Percentiles rank a stretch among this genome's conserved stretches.
Conservation (phyloP, 2,797 vertebrate genomes). For the Cossypha heuglini region DNA sequence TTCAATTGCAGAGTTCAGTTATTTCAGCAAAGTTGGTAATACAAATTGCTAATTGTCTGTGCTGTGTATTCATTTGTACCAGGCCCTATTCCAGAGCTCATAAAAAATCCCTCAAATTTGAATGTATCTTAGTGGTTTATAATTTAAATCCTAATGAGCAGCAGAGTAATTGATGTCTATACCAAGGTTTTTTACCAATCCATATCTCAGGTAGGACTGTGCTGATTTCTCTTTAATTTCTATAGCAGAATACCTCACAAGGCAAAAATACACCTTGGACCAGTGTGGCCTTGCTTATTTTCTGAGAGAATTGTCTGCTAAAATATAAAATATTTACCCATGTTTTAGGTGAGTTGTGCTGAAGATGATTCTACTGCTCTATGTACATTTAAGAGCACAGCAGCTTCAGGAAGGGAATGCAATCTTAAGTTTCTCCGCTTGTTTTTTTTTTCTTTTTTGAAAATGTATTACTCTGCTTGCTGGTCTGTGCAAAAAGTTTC, state of each 20-base stretch:
- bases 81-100: not conserved
- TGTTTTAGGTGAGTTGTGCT: not conserved
- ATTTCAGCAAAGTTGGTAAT: not conserved
- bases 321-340: not conserved
- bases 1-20: not conserved
- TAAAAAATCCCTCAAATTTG: not conserved
- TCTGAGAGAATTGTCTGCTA: not conserved
- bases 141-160: not conserved
- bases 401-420: not conserved
- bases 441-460: not conserved
- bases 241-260: rapidly evolving
- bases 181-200: not conserved
- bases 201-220: rapidly evolving
- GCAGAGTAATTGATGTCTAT: not conserved
- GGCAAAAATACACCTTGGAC: not conserved
- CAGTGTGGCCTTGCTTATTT: not conserved
- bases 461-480: not conserved
- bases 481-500: not conserved
- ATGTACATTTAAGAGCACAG: rapidly evolving
- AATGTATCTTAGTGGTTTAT: not conserved
- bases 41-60: not conserved
- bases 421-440: not conserved
- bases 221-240: not conserved
- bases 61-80: not conserved
- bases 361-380: not conserved